phyloP scores from a whole-genome alignment of 1,140 invertebrate species.

The Acromyrmex charruanus region DNA sequence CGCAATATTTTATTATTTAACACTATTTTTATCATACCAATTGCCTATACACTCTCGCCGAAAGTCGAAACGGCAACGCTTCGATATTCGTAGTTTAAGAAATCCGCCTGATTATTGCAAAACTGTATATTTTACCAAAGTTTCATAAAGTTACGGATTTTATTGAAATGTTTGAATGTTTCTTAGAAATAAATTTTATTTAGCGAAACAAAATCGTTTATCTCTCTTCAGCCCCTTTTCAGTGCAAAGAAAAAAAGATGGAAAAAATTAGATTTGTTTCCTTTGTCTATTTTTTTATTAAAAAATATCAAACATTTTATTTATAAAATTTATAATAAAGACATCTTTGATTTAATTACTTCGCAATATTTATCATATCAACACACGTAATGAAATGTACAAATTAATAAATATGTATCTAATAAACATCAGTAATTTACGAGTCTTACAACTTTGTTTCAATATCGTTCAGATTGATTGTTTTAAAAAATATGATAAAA shows the following conservation, averaged over 20 bases:
- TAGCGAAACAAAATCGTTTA: constrained; percentile 13
- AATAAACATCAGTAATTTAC: neutral
- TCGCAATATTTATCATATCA: neutral
- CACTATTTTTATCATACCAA: constrained; percentile 65
- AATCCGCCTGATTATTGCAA: constrained; percentile 61
- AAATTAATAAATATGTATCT: neutral
- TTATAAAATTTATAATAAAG: constrained; percentile 9
- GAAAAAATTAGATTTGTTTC: neutral
- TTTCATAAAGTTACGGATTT: constrained; percentile 76
- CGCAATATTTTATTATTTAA: constrained; percentile 73
- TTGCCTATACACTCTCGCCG: neutral
- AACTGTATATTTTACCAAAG: constrained; percentile 80
- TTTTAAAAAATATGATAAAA: neutral
- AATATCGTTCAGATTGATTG: neutral
- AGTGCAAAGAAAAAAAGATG: neutral
- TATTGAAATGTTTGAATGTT: constrained; percentile 73
- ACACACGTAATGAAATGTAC: neutral
- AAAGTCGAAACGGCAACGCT: constrained; percentile 55
- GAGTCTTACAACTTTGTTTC: neutral
- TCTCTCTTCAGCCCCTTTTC: neutral
- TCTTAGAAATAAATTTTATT: constrained; percentile 75
- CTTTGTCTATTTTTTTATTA: constrained; percentile 15
- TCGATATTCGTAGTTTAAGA: constrained; percentile 63
- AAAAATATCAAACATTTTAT: neutral
- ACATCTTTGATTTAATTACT: neutral